Conservation (phyloP, 2,113 vertebrate species). For the Maccullochella peelii region DNA sequence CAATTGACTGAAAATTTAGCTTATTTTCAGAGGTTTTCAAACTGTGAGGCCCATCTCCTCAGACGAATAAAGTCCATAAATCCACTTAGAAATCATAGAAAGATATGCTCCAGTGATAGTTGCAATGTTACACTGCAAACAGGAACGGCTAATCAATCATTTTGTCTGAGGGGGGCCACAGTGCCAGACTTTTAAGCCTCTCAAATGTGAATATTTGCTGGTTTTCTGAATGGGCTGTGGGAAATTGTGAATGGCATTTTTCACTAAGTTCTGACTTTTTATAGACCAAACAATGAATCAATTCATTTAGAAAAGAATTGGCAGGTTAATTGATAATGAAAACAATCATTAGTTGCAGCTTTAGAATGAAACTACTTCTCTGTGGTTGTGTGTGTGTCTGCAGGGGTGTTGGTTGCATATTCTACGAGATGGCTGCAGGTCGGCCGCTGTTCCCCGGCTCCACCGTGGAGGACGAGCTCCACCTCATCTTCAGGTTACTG, state of each 20-base stretch:
- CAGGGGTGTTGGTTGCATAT: conserved; percentile 99
- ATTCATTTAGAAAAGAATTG: not conserved
- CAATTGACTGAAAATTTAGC: too few relatives aligned
- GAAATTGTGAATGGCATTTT: too few relatives aligned
- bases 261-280: not conserved
- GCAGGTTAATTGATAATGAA: not conserved
- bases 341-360: not conserved
- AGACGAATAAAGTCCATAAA: too few relatives aligned
- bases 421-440: conserved; percentile 99
- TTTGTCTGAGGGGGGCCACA: too few relatives aligned
- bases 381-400: conserved; percentile 5
- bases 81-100: too few relatives aligned
- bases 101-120: too few relatives aligned
- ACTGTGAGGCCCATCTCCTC: too few relatives aligned
- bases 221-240: not conserved
- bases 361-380: not conserved
- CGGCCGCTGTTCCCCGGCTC: conserved; percentile 98
- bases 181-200: too few relatives aligned
- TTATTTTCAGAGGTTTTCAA: too few relatives aligned
- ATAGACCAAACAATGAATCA: not conserved
- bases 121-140: too few relatives aligned
- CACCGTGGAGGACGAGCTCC: conserved; percentile 97
- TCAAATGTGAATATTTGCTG: too few relatives aligned
- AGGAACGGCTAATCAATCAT: too few relatives aligned
- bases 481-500: conserved; percentile 97